A percentile compares a stretch with the other conserved stretches of the same genome.
These are phyloP conservation scores for Nephrocerus scutellatus DNA, from an alignment of 2,888 invertebrate species.

Conservation along the genomic window DNA sequence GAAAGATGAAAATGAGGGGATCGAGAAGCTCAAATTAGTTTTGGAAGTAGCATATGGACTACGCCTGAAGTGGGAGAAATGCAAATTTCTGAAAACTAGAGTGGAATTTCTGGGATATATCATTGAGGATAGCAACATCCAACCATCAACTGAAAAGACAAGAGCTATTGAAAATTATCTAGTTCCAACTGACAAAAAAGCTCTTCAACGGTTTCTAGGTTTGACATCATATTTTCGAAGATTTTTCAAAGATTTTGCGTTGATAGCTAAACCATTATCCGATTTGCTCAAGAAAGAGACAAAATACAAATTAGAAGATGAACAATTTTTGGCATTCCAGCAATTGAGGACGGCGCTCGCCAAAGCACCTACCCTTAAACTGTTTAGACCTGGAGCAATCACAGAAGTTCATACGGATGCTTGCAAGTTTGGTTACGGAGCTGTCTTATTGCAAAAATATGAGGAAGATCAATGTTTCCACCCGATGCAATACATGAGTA, in stretches of 20 bases:
- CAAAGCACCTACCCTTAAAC: constrained; percentile 6
- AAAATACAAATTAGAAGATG: constrained; percentile 19
- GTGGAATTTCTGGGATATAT: constrained; percentile 13
- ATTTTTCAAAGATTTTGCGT: constrained; percentile 1
- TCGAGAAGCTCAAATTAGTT: constrained; percentile 1
- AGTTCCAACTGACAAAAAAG: background rate
- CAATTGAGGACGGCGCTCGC: constrained; percentile 16
- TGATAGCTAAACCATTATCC: constrained; percentile 4
- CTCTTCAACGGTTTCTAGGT: constrained; percentile 5
- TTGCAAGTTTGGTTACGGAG: constrained; percentile 9
- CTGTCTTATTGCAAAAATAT: constrained; percentile 10
- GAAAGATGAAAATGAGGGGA: background rate
- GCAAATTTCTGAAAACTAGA: constrained; percentile 7
- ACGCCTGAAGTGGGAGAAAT: constrained; percentile 9
- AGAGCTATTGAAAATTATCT: constrained; percentile 2
- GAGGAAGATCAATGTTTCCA: no score
- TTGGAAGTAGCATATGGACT: constrained; percentile 11
- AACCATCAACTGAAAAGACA: background rate
- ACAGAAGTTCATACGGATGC: constrained; percentile 15
- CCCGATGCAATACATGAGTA: no score
- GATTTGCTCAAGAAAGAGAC: constrained; percentile 17
- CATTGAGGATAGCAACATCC: constrained; percentile 4
- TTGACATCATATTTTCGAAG: constrained; percentile 4
- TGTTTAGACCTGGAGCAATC: constrained; percentile 2
- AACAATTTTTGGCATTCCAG: constrained; percentile 22